Evolutionary conservation across 2,113 vertebrate species (phyloP).

Genomic region (Labrus mixtus): DNA sequence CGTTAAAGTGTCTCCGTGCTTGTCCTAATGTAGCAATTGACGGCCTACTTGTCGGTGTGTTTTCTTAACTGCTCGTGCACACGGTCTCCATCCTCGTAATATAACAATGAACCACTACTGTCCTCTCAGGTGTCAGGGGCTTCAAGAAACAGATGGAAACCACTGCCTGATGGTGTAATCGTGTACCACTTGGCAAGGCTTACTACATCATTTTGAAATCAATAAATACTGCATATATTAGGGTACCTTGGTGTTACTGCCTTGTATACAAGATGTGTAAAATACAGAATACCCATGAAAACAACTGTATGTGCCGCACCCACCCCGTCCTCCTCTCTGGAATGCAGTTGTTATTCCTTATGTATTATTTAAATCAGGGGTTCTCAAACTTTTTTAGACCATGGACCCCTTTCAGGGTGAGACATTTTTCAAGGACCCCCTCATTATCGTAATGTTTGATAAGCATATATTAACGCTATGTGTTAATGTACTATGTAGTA

Average conservation of each 20-base stretch:
- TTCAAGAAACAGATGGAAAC: neutral
- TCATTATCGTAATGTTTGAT: too few species aligned
- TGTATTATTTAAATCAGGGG: too few species aligned
- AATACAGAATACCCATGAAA: neutral
- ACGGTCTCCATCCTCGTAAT: neutral
- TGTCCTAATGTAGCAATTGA: slow-evolving; percentile 33
- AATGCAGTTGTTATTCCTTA: too few species aligned
- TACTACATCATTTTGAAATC: neutral
- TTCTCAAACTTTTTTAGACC: too few species aligned
- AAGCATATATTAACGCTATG: too few species aligned
- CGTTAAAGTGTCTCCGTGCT: slow-evolving; percentile 41
- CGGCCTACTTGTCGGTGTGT: slow-evolving; percentile 41
- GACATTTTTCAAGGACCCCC: too few species aligned
- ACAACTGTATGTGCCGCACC: neutral
- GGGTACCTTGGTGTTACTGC: neutral
- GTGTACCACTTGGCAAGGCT: neutral
- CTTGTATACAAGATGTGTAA: neutral
- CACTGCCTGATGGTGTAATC: neutral
- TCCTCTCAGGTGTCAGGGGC: neutral
- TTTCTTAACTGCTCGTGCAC: slow-evolving; percentile 21
- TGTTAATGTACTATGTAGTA: too few species aligned
- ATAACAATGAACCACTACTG: slow-evolving; percentile 4
- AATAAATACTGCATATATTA: neutral
- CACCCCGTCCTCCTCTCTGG: too few species aligned
- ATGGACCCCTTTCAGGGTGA: too few species aligned